Conservation (phyloP, 1,140 invertebrate species). For the Drosophila repletoides region DNA sequence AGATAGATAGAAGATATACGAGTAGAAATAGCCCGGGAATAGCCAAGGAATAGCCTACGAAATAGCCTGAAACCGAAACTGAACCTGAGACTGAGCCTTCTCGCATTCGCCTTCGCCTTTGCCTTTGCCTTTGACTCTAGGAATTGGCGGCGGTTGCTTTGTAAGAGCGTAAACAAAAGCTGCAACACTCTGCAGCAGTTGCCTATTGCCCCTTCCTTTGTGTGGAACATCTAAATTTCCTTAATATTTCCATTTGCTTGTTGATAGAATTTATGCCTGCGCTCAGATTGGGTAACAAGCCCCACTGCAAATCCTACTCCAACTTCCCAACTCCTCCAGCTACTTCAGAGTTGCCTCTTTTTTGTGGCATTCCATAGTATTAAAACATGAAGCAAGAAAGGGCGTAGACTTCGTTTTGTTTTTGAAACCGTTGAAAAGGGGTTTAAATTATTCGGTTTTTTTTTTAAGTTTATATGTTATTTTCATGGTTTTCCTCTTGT, state of each 20-base stretch:
- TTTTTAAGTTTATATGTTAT: no score
- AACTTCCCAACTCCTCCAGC: background rate
- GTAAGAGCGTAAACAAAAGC: constrained; percentile 40
- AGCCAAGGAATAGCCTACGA: no score
- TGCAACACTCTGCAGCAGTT: background rate
- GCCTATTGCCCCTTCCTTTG: background rate
- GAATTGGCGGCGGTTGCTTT: constrained; percentile 67
- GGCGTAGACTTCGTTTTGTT: no score
- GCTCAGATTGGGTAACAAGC: constrained; percentile 23
- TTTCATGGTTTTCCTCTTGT: no score
- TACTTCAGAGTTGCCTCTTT: constrained; percentile 32
- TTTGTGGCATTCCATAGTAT: constrained; percentile 49
- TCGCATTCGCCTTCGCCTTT: background rate
- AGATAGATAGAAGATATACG: no score
- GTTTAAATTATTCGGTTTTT: no score
- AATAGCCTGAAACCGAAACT: background rate
- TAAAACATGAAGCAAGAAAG: constrained; percentile 13
- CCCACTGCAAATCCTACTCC: background rate
- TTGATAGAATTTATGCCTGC: constrained; percentile 70
- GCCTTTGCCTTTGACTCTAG: constrained; percentile 27
- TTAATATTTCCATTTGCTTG: constrained; percentile 75
- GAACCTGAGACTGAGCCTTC: constrained; percentile 22
- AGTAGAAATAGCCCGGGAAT: no score
- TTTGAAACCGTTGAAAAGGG: no score
- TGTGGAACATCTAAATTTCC: constrained; percentile 63